Percentiles rank a stretch among this genome's conserved stretches.
phyloP scores from a whole-genome alignment of 2,888 invertebrate genomes.

The Plagodis pulveraria region DNA sequence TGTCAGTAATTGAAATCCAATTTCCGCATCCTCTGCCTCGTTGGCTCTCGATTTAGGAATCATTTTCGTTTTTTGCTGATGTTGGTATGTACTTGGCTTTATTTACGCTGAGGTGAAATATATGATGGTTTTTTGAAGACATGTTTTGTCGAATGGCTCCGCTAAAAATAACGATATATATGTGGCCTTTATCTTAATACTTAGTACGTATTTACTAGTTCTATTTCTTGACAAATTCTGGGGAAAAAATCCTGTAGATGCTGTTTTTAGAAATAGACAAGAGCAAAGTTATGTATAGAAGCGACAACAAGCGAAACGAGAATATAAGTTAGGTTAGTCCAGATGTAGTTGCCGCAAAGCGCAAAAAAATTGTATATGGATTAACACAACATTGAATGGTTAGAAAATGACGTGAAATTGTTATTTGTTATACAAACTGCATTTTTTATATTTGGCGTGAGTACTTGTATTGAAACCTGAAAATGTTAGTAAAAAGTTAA shows the following conservation, averaged over 20 bases:
- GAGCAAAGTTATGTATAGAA: not conserved
- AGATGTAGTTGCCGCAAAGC: too few species aligned
- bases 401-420: too few species aligned
- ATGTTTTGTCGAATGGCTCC: not conserved
- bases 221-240: too few species aligned
- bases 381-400: too few species aligned
- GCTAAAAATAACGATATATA: not conserved
- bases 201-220: not conserved
- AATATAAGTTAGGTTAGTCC: not conserved
- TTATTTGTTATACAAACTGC: too few species aligned
- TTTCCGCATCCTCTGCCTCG: constrained; percentile 26
- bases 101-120: constrained; percentile 4
- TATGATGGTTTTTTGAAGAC: not conserved
- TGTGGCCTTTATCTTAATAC: not conserved
- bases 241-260: too few species aligned
- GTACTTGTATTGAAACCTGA: too few species aligned
- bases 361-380: too few species aligned
- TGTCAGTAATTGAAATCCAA: constrained; percentile 35
- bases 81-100: constrained; percentile 13
- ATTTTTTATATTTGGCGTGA: too few species aligned
- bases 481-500: too few species aligned
- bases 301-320: too few species aligned
- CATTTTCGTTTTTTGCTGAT: constrained; percentile 35
- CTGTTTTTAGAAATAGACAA: too few species aligned
- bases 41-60: constrained; percentile 27